Evolutionary conservation across 2,888 invertebrate species (phyloP).

Genomic region (Dioctria rufipes): DNA sequence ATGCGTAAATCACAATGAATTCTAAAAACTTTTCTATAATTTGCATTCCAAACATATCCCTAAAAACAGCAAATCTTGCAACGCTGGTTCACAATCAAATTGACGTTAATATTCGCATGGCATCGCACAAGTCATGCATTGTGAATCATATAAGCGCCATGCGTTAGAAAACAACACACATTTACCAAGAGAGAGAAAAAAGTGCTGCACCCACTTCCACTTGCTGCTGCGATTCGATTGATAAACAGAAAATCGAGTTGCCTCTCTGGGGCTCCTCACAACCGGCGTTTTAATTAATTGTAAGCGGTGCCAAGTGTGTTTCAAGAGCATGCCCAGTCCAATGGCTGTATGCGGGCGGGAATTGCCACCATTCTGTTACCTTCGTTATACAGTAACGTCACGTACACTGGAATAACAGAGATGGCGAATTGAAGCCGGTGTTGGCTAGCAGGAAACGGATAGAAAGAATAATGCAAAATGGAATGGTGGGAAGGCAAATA

Average conservation of each 20-base stretch:
- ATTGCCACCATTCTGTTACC: background rate
- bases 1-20: no score
- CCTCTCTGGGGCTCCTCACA: background rate
- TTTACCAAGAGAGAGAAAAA: slow-evolving; percentile 14
- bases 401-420: slow-evolving; percentile 55
- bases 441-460: background rate
- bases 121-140: slow-evolving; percentile 55
- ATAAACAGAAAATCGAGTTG: slow-evolving; percentile 25
- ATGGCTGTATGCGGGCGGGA: slow-evolving; percentile 39
- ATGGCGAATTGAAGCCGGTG: slow-evolving; percentile 6
- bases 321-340: slow-evolving; percentile 21
- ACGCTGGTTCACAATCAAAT: background rate
- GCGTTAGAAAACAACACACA: slow-evolving; percentile 37
- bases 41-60: background rate
- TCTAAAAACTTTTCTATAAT: background rate
- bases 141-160: slow-evolving; percentile 45
- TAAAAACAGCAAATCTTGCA: slow-evolving; percentile 30
- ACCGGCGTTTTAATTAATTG: background rate
- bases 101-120: slow-evolving; percentile 23
- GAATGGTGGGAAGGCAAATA: slow-evolving; percentile 41
- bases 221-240: slow-evolving; percentile 34
- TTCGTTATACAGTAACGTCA: slow-evolving; percentile 16
- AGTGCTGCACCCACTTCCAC: slow-evolving; percentile 38
- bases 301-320: background rate
- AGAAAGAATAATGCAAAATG: background rate